A percentile compares a stretch with the other conserved stretches of the same genome.
Evolutionary conservation across 2,888 invertebrate species (phyloP).

Genomic region (Heliconius sara): DNA sequence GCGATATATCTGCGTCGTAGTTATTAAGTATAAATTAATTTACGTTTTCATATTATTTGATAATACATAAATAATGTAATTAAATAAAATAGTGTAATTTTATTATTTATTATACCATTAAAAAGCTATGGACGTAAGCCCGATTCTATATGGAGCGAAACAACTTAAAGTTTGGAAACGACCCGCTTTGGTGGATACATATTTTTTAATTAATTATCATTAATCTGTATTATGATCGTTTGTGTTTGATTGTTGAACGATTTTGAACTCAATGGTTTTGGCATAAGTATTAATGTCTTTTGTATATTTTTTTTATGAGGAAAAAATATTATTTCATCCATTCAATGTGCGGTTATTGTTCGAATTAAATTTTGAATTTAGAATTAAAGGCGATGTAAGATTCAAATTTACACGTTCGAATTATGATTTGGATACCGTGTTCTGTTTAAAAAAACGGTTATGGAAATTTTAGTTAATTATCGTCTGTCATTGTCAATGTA

Average conservation of each 20-base stretch:
- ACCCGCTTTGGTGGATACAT: conserved; percentile 71
- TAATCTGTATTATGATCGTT: conserved; percentile 58
- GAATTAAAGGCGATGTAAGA: conserved; percentile 69
- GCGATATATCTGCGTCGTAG: background rate
- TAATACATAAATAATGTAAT: conserved; percentile 14
- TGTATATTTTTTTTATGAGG: conserved; percentile 66
- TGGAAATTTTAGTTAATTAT: background rate
- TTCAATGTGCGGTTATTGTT: conserved; percentile 73
- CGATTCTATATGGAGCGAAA: conserved; percentile 55
- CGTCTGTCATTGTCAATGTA: conserved; percentile 6
- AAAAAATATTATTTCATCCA: conserved; percentile 76
- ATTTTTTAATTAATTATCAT: conserved; percentile 80
- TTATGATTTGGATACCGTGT: conserved; percentile 63
- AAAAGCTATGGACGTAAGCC: conserved; percentile 40
- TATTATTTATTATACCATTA: conserved; percentile 25
- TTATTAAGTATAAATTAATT: background rate
- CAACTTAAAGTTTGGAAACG: conserved; percentile 75
- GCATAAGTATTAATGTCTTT: conserved; percentile 55
- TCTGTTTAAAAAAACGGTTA: conserved; percentile 24
- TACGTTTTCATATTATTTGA: background rate
- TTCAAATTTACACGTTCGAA: conserved; percentile 72
- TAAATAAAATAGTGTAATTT: conserved; percentile 15
- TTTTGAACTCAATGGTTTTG: conserved; percentile 53
- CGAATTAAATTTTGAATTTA: conserved; percentile 73
- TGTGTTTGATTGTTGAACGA: conserved; percentile 44